Evolutionary conservation across 1,140 invertebrate species (phyloP).

Genomic region (Drosophila quadrilineata): DNA sequence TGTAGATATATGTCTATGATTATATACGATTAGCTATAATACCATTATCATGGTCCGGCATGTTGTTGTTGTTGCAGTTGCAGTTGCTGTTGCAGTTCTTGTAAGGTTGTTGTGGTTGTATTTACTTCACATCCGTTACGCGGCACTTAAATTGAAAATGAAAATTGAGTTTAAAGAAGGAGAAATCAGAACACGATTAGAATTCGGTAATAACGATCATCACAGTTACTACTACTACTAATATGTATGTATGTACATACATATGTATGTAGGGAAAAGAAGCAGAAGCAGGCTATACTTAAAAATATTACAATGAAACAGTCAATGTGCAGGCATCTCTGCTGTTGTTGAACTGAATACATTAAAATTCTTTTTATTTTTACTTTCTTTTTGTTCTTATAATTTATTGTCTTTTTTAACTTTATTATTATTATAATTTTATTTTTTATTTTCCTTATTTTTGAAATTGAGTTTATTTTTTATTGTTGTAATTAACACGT

Average conservation of each 20-base stretch:
- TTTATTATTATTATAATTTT: constrained; percentile 15
- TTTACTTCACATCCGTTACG: constrained; percentile 54
- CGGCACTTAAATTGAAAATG: constrained; percentile 66
- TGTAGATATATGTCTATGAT: neutral
- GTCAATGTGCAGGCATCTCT: neutral
- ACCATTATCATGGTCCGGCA: constrained; percentile 66
- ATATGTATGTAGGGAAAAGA: no score
- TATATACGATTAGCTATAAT: constrained; percentile 18
- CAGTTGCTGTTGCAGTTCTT: neutral
- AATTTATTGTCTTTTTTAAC: no score
- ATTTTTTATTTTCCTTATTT: neutral
- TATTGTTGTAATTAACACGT: constrained; percentile 30
- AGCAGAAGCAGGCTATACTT: neutral
- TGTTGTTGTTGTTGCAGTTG: constrained; percentile 24
- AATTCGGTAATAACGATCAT: neutral
- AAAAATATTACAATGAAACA: neutral
- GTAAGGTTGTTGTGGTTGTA: constrained; percentile 8
- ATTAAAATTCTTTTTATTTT: neutral
- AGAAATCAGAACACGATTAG: constrained; percentile 28
- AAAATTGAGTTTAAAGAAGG: no score
- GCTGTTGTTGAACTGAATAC: constrained; percentile 7
- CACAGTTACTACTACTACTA: no score
- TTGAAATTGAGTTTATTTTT: no score
- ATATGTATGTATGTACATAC: no score
- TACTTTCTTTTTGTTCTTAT: neutral